Percentiles rank a stretch among this genome's conserved stretches.
Evolutionary conservation across 2,888 invertebrate species (phyloP).

Genomic region (Acholoe squamosa): DNA sequence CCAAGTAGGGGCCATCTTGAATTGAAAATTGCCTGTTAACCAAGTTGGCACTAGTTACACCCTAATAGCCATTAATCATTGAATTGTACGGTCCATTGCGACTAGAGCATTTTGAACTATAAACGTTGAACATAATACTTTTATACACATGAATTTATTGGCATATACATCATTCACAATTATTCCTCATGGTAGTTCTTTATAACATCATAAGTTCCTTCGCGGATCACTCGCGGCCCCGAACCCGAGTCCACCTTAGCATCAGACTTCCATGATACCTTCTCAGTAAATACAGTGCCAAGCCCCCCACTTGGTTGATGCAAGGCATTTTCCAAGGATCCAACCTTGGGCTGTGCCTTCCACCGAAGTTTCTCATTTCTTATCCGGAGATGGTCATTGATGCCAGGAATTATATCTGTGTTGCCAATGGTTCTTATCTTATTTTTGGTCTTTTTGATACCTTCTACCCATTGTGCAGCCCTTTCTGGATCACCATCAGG

Average conservation of each 20-base stretch:
- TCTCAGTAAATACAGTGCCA: constrained; percentile 27
- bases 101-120: too few relatives aligned
- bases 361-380: constrained; percentile 69
- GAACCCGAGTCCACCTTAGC: constrained; percentile 29
- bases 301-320: constrained; percentile 70
- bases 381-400: constrained; percentile 67
- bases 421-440: constrained; percentile 21
- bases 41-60: too few relatives aligned
- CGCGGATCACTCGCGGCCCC: not conserved
- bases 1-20: too few relatives aligned
- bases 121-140: too few relatives aligned
- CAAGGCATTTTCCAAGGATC: constrained; percentile 69
- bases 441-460: not conserved
- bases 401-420: constrained; percentile 30
- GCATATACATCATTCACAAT: too few relatives aligned
- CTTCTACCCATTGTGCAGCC: not conserved
- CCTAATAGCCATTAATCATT: too few relatives aligned
- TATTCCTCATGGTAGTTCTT: constrained; percentile 30
- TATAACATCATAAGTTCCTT: constrained; percentile 42
- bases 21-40: too few relatives aligned
- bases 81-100: too few relatives aligned
- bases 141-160: too few relatives aligned
- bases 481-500: not conserved
- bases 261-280: not conserved
- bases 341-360: constrained; percentile 70